These are phyloP conservation scores for Pocillopora meandrina DNA, from an alignment of 92 coral and sea anemone species.

Conservation along the genomic window DNA sequence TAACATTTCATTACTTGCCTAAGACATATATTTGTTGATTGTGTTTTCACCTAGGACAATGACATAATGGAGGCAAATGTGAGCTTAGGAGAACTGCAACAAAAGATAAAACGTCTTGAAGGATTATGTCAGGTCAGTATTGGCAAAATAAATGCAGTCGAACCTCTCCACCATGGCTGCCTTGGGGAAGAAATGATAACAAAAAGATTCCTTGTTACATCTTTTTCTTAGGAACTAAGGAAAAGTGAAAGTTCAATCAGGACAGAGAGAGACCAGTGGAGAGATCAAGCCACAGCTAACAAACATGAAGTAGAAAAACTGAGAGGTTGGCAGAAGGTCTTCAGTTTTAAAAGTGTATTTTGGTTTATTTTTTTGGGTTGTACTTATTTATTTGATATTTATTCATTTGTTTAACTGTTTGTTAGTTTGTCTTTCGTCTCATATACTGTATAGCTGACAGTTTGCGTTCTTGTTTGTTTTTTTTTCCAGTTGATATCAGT, in stretches of 20 bases:
- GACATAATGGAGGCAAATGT: constrained; percentile 96
- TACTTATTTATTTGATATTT: too few species aligned
- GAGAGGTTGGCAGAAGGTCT: constrained; percentile 57
- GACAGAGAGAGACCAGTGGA: constrained; percentile 94
- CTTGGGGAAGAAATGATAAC: too few species aligned
- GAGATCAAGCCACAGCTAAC: constrained; percentile 90
- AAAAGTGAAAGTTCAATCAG: constrained; percentile 76
- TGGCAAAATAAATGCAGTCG: neutral
- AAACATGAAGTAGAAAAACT: constrained; percentile 95
- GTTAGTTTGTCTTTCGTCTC: neutral
- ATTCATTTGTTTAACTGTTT: too few species aligned
- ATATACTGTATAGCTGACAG: neutral
- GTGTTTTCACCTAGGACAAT: constrained; percentile 67
- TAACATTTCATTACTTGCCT: too few species aligned
- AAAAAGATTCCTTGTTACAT: too few species aligned
- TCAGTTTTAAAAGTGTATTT: neutral
- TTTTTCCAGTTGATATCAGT: constrained; percentile 81
- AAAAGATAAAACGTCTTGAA: constrained; percentile 90
- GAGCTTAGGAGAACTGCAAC: constrained; percentile 88
- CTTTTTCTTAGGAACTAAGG: constrained; percentile 69
- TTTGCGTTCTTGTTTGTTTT: neutral
- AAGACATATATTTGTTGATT: neutral
- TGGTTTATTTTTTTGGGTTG: too few species aligned
- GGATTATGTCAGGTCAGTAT: constrained; percentile 78
- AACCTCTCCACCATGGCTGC: too few species aligned